Evolutionary conservation across 2,797 vertebrate species (phyloP), one percentile per base, ranked within the genome.

Genomic region (Galago senegalensis): DNA sequence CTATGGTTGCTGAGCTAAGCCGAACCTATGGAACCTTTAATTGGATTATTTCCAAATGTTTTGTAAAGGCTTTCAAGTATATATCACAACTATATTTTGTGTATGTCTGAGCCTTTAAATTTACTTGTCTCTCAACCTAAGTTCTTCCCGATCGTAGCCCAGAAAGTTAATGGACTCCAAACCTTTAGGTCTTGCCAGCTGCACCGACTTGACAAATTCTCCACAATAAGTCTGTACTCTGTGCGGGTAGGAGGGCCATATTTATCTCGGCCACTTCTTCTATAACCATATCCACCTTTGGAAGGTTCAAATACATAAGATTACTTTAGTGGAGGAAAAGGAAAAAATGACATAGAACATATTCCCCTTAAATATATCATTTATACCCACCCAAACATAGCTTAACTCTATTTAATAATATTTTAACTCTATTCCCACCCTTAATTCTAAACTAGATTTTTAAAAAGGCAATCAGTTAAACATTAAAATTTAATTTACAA

Each of bases 101-200:
- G 63, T 76, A 58, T 46, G 16, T 70, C 49, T 65, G 20, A 20
- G 40, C 25, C 43, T 12, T 40, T 40, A 87, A 63, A 80, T 63
- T 37, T 14, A 89, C 46, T 65, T 89, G 70, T 83, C 95, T 89
- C 29, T 81, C 43, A 94, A 31, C 61, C 27, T 63, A 95, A 89
- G 37, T 70, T 76, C 49, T 43, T n/a, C 76, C 91, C 91, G 95
- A n/a, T 56, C 23, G 84, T 40, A 96, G 46, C 86, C 89, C 63
- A 97, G 76, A 96, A 98, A 89, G 70, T 96, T 97, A 98, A 98
- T 29, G 83, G 94, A 60, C 86, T 96, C 91, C 98, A 94, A 99
- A 99, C 99, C 99, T 99, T 99, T 81, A 99, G 98, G 98, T 99
- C 99, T 97, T 99, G 99, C 99, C 99, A 99, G 98, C 99, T 99